phyloP scores from a whole-genome alignment of 1,140 invertebrate species.

The Drosophila orosa region DNA sequence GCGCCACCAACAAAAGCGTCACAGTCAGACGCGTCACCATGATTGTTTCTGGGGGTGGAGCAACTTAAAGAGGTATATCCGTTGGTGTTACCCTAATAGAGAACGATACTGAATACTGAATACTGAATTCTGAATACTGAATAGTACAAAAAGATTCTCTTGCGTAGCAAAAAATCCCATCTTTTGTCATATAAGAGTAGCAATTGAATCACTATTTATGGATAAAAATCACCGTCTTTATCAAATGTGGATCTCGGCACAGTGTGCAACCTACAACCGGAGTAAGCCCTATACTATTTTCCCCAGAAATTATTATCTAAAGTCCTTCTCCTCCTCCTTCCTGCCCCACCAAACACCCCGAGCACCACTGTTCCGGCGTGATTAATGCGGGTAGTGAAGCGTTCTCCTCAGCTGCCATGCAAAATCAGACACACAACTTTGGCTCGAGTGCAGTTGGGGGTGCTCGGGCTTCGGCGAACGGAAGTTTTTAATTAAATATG shows the following conservation, averaged over 20 bases:
- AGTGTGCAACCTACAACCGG: neutral
- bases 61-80: no score
- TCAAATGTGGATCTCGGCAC: no score
- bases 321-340: neutral
- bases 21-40: conserved; percentile 34
- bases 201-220: neutral
- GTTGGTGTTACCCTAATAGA: neutral
- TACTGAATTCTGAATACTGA: no score
- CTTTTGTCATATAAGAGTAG: neutral
- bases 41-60: conserved; percentile 25
- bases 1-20: conserved; percentile 54
- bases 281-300: neutral
- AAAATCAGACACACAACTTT: conserved; percentile 36
- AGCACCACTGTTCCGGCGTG: conserved; percentile 15
- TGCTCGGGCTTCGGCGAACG: conserved; percentile 41
- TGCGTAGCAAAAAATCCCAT: no score
- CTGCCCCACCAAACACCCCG: no score
- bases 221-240: neutral
- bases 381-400: conserved; percentile 63
- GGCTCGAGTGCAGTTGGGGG: conserved; percentile 50
- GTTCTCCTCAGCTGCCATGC: conserved; percentile 39
- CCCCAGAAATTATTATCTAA: neutral
- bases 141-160: no score
- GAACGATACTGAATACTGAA: neutral
- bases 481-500: conserved; percentile 76